Base-by-base conservation (phyloP, 1,140 invertebrate species). In the Zaprionus capensis region DNA sequence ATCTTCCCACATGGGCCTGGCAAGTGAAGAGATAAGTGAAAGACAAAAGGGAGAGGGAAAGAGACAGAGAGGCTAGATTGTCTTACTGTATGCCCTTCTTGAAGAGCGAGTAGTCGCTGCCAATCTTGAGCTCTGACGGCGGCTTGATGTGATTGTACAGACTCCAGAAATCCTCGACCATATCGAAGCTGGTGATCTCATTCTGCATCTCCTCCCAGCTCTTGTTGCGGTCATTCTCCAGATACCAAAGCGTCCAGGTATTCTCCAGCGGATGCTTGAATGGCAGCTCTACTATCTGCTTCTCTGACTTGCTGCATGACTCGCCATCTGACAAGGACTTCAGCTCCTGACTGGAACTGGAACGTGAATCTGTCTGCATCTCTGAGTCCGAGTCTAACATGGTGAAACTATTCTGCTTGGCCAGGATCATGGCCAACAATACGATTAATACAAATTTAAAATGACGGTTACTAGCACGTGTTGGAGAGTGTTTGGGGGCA, bases 171-270 rank as follows among this genome's bases (percentile, higher is more conserved):
- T 99, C 99, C 95, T 99, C 99, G 36, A 99, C 98, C 55, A 98
- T 99, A 91, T 98, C 96, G 93, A 99, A 99, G 63, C 96, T 96
- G 12, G 97, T 97, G 46, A 99, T 96, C 93, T 98, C 96, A 82
- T 97, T 96, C 76, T 98, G 95, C 76, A 85, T 67, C 5, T 88
- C 97, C 93, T 98, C 97, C 99, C 99, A 99, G 70, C 94, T 92
- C 92, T 97, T 97, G 73, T 94, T 96, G 88, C 96, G 96, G 93
- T 99, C 98, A 88, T 96, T 97, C 93, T 99, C 99, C 92, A 96
- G 98, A 93, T 98, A 99, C 99, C 99, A 99, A 44, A 99, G 94
- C 1, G 98, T 98, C 99, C 99, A 99, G 28, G 95, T 96, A 93
- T 98, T 97, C 93, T 99, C 98, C 51, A 99, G 92, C 1, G 98